Evolutionary conservation across 2,113 vertebrate genomes (phyloP).

Genomic region (Triplophysa tibetana): DNA sequence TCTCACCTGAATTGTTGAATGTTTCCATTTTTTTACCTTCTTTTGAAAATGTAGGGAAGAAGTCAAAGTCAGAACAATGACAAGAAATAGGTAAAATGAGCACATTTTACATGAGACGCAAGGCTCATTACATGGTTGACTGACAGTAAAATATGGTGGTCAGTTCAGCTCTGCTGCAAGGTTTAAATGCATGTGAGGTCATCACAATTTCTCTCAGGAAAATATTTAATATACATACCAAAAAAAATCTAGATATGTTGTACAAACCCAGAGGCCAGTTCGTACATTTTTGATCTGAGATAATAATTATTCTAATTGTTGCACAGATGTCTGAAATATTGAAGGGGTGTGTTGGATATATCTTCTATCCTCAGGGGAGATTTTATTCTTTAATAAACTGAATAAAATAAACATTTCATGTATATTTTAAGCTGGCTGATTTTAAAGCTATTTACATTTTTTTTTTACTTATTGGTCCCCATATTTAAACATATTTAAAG

Average conservation of each 20-base stretch:
- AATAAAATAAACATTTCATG: no score
- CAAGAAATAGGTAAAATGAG: constrained; percentile 11
- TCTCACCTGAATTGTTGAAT: constrained; percentile 8
- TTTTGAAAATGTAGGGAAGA: background rate
- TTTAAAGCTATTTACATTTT: no score
- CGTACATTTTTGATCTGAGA: constrained; percentile 32
- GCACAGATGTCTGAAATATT: constrained; percentile 48
- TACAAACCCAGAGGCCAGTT: background rate
- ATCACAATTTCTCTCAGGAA: constrained; percentile 12
- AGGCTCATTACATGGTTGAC: constrained; percentile 26
- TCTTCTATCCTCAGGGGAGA: no score
- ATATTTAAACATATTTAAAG: no score
- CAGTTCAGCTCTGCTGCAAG: constrained; percentile 24
- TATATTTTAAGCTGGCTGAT: no score
- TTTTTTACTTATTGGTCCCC: no score
- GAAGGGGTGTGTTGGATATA: no score
- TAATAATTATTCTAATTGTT: constrained; percentile 12
- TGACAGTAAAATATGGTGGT: constrained; percentile 7
- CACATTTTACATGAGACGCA: background rate
- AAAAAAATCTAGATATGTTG: constrained; percentile 10
- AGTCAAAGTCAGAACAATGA: constrained; percentile 35
- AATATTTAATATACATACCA: background rate
- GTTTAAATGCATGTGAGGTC: constrained; percentile 19
- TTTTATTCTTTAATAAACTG: no score
- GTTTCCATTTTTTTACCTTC: constrained; percentile 16